Evolutionary conservation across 2,113 vertebrate species (phyloP).

Genomic region (Coracopsis vasa): DNA sequence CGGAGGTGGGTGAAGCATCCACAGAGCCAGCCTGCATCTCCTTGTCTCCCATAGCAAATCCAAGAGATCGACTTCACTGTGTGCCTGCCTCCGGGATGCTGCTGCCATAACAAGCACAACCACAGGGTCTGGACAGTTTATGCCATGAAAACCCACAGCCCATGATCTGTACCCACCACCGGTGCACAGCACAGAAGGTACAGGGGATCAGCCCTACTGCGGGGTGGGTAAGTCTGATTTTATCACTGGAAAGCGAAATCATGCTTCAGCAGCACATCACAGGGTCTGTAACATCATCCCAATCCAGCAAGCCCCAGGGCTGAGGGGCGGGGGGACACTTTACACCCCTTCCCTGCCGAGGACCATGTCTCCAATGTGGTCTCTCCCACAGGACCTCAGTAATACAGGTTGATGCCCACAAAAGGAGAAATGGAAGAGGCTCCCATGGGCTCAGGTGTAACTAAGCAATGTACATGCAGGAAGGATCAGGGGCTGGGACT

Average conservation of each 20-base stretch:
- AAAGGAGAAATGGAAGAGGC: not conserved
- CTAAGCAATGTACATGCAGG: accelerated
- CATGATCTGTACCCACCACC: accelerated
- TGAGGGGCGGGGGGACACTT: not conserved
- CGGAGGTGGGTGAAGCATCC: not conserved
- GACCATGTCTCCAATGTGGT: accelerated
- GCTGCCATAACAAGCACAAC: not conserved
- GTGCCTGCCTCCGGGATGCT: not conserved
- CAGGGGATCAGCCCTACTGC: accelerated
- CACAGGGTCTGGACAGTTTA: accelerated
- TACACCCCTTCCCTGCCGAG: not conserved
- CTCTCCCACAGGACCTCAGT: not conserved
- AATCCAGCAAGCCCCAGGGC: not conserved
- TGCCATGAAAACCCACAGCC: not conserved
- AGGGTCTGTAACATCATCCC: not conserved
- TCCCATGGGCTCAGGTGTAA: not conserved
- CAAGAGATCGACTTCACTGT: not conserved
- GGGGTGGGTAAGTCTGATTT: constrained; percentile 59
- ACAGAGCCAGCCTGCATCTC: not conserved
- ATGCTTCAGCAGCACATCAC: not conserved
- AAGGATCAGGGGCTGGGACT: not conserved
- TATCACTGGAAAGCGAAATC: not conserved
- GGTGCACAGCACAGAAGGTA: accelerated
- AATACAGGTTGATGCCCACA: not conserved
- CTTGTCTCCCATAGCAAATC: accelerated